Base-by-base conservation (phyloP, 1,140 invertebrate species). In the Drosophila ananassae region DNA sequence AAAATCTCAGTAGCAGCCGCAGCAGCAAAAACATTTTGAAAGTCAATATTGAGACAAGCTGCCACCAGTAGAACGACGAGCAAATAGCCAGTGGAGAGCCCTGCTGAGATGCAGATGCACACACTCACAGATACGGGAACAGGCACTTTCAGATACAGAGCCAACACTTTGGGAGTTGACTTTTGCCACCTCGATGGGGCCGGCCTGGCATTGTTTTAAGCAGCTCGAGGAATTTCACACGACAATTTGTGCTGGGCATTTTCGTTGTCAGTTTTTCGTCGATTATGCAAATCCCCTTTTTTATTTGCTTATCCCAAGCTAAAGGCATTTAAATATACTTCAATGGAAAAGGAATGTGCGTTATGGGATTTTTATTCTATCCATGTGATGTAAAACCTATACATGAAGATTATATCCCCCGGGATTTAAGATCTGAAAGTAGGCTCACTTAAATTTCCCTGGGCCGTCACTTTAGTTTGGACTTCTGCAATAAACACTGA, bases 11-110 rank as follows among this genome's bases (percentile, higher is more conserved):
- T 64, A 72, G 69, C 77, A 24, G 73, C 79, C 44, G 58, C 68
- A 72, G 69, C 81, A 24, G 81, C 75, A 84, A 73, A 81, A 84
- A 79, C 80, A 77, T 84, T 64, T 57, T 54, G 62, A 69, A 73
- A 85, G 78, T 87, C 78, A 87, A 89, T 89, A 87, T 79, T 89
- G 78, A 60, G 75, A 69, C 62, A 51, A 66, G 68, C 56, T 76
- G 73, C 54, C 32, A 75, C 48, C 73, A 71, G 56, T 56, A 60
- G 63, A 64, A 79, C 62, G 75, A 80, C 71, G 72, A 48, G 60
- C 69, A 89, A 87, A 78, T 64, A 78, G 61, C 56, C 73, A 54
- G 37, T 52, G 48, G 58, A 73, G 54, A 63, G 58, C 46, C 41
- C 54, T 63, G 44, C 56, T 68, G 25, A 50, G 47, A 67, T 53